Evolutionary conservation across 2,888 invertebrate genomes (phyloP), one percentile per base, ranked within the genome.

Genomic region (Ypsolopha scabrella): DNA sequence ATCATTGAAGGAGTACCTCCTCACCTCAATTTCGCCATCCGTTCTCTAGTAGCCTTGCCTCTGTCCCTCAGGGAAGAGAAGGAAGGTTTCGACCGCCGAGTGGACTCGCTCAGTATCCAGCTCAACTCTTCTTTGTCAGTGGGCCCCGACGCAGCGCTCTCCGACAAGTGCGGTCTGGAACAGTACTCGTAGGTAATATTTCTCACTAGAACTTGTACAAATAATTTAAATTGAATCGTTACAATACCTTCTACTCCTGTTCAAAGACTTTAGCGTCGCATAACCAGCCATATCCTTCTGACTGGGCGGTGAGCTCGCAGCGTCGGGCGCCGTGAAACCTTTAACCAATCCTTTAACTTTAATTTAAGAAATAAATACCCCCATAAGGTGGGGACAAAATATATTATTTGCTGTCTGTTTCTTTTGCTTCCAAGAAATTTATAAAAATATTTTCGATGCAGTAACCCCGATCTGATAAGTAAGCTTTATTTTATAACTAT

Each of bases 281-380:
- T 93, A 94, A 48, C 94, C 94, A 50, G 91, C 89, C 66, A 93
- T 89, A 69, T 94, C 93, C 73, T 92, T 89, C 60, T 92, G 91
- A 61, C 92, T 92, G 11, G 93, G 87, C 56, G 88, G 89, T 2
- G 86, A 83, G 56, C 87, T 88, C 9, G 88, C 83, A 1, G 87
- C 81, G 53, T 88, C 88, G 8, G 88, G 88, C 24, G 86, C 83
- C 13, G 88, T 82, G 50, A 80, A 86, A 73, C 87, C 87, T 87
- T 52, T 24, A 63, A 59, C n/a, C n/a, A n/a, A n/a, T n/a, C n/a
- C n/a, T n/a, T n/a, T n/a, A n/a, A n/a, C n/a, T n/a, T n/a, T n/a
- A n/a, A n/a, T n/a, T n/a, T n/a, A n/a, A n/a, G n/a, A n/a, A n/a
- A n/a, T n/a, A n/a, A n/a, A n/a, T n/a, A n/a, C n/a, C n/a, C n/a